A percentile compares a stretch with the other conserved stretches of the same genome.
Evolutionary conservation across 2,888 invertebrate genomes (phyloP).

Genomic region (Creontiades dilutus): DNA sequence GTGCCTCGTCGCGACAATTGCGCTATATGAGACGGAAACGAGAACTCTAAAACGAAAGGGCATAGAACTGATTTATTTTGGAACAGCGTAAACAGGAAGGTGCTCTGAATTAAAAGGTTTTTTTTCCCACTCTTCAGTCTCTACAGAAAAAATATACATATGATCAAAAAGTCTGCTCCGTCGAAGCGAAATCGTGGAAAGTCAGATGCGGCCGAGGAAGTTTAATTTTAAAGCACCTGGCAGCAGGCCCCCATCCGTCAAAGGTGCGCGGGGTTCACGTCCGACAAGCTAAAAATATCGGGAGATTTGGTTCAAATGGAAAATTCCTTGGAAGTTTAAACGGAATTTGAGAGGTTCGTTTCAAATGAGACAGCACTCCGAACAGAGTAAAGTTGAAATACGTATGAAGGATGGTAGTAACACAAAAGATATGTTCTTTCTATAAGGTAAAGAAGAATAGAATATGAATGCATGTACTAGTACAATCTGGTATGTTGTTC

Average conservation of each 20-base stretch:
- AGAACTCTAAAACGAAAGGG: not conserved
- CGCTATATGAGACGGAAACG: not conserved
- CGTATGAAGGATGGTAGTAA: too few species aligned
- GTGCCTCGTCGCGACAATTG: too few species aligned
- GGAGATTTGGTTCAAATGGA: not conserved
- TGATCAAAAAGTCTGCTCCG: slow-evolving; percentile 18
- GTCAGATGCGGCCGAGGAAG: not conserved
- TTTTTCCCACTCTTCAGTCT: not conserved
- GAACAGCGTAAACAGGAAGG: not conserved
- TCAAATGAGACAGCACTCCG: not conserved
- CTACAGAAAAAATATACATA: slow-evolving; percentile 17
- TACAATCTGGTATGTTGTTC: too few species aligned
- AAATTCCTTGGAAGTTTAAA: not conserved
- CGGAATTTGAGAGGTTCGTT: not conserved
- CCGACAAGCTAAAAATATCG: slow-evolving; percentile 28
- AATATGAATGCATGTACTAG: too few species aligned
- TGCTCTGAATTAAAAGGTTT: not conserved
- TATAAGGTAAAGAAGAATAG: too few species aligned
- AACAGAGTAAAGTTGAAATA: too few species aligned
- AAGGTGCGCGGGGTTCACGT: slow-evolving; percentile 20
- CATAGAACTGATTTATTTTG: too few species aligned
- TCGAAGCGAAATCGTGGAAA: not conserved
- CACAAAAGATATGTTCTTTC: too few species aligned
- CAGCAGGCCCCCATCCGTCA: slow-evolving; percentile 40
- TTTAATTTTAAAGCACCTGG: slow-evolving; percentile 39